phyloP scores from a whole-genome alignment of 1,140 invertebrate genomes.

The Araneus ventricosus region DNA sequence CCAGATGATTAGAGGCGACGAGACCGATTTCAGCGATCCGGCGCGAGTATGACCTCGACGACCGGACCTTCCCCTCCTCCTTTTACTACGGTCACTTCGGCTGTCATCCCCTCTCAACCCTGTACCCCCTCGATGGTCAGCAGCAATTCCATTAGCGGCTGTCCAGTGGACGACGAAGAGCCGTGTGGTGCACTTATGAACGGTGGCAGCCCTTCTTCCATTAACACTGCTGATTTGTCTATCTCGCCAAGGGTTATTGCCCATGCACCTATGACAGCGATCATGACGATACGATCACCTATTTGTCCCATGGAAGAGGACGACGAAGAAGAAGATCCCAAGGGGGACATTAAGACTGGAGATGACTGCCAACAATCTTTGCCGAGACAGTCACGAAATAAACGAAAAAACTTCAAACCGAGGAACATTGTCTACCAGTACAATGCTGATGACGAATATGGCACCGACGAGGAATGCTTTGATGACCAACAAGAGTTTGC shows the following conservation, averaged over 20 bases:
- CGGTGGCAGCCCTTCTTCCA: constrained; percentile 59
- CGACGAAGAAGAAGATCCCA: constrained; percentile 49
- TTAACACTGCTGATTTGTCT: constrained; percentile 35
- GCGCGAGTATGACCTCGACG: constrained; percentile 75
- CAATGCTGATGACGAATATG: constrained; percentile 55
- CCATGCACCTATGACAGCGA: constrained; percentile 36
- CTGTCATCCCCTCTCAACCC: constrained; percentile 43
- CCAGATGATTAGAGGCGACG: constrained; percentile 74
- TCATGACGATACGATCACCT: constrained; percentile 59
- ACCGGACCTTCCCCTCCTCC: constrained; percentile 69
- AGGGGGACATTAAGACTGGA: constrained; percentile 19
- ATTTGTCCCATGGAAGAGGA: constrained; percentile 58
- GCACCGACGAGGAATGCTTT: constrained; percentile 59
- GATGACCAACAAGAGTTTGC: constrained; percentile 39
- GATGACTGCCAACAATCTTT: constrained; percentile 26
- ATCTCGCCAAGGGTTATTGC: constrained; percentile 33
- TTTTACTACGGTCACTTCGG: constrained; percentile 63
- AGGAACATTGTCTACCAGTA: constrained; percentile 82
- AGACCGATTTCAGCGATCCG: constrained; percentile 65
- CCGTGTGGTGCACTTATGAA: constrained; percentile 56
- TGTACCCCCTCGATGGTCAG: constrained; percentile 65
- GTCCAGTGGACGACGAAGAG: constrained; percentile 61
- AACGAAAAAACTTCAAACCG: constrained; percentile 86
- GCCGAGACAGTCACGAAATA: constrained; percentile 80
- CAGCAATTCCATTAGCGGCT: constrained; percentile 60